A percentile compares a stretch with the other conserved stretches of the same genome.
These are phyloP conservation scores for Mya arenaria DNA, from an alignment of 1,140 invertebrate species.

Conservation along the genomic window DNA sequence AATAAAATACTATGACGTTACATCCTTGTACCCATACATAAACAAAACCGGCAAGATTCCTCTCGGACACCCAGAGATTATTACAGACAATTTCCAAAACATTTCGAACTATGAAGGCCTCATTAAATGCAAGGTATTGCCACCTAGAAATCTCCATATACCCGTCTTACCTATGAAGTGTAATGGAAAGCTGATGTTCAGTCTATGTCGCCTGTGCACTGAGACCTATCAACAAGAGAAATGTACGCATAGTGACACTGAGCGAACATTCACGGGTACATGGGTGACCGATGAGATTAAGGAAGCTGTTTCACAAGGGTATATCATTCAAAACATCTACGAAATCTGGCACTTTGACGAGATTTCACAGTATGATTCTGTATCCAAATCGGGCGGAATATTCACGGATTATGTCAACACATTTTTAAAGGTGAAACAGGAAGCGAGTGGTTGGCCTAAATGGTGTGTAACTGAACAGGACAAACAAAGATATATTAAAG, in stretches of 20 bases:
- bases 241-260: constrained; percentile 17
- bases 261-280: constrained; percentile 20
- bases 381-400: constrained; percentile 1
- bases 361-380: constrained; percentile 6
- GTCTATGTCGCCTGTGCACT: constrained; percentile 31
- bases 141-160: constrained; percentile 17
- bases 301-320: too few relatives aligned
- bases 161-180: constrained; percentile 22
- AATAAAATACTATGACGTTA: constrained; percentile 10
- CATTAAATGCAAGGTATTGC: constrained; percentile 42
- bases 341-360: constrained; percentile 52
- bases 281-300: constrained; percentile 17
- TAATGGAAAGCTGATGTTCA: constrained; percentile 41
- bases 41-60: constrained; percentile 44
- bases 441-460: constrained; percentile 59
- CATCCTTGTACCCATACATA: constrained; percentile 46
- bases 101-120: constrained; percentile 26
- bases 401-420: constrained; percentile 63
- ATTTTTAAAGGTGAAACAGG: constrained; percentile 67
- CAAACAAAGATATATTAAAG: constrained; percentile 67
- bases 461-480: constrained; percentile 45
- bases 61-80: constrained; percentile 23
- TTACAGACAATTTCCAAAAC: constrained; percentile 29
- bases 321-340: constrained; percentile 2
- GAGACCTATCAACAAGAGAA: background rate